These are phyloP conservation scores for Phycodurus eques DNA, from an alignment of 2,113 vertebrate genomes.

Conservation along the genomic window DNA sequence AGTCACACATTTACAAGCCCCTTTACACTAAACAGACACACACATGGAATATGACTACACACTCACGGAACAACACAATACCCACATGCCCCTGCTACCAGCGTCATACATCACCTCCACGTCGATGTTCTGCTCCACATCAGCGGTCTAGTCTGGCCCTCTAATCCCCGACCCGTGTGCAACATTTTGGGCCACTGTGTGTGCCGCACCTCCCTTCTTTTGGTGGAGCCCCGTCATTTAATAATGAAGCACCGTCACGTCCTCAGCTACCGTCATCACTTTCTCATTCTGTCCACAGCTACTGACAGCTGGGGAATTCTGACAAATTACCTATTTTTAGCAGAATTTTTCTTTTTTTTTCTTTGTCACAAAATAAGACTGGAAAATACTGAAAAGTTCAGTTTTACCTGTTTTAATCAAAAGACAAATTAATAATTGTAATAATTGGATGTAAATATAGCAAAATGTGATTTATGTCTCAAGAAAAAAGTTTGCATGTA, in stretches of 20 bases:
- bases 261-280: slow-evolving; percentile 46
- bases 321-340: slow-evolving; percentile 57
- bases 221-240: slow-evolving; percentile 36
- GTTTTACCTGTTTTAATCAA: neutral
- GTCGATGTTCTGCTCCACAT: slow-evolving; percentile 23
- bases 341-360: slow-evolving; percentile 40
- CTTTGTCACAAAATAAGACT: slow-evolving; percentile 49
- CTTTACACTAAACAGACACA: slow-evolving; percentile 42
- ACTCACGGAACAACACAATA: slow-evolving; percentile 38
- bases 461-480: too few relatives aligned
- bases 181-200: neutral
- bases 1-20: slow-evolving; percentile 30
- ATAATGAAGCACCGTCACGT: slow-evolving; percentile 47
- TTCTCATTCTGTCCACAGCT: slow-evolving; percentile 66
- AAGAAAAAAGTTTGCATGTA: too few relatives aligned
- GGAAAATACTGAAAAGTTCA: neutral
- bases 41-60: slow-evolving; percentile 16
- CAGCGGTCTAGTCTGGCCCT: slow-evolving; percentile 30
- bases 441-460: too few relatives aligned
- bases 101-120: slow-evolving; percentile 54
- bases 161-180: neutral
- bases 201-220: slow-evolving; percentile 8
- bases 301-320: slow-evolving; percentile 61
- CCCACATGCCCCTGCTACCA: slow-evolving; percentile 56
- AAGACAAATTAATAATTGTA: too few relatives aligned